These are phyloP conservation scores for Montipora capricornis DNA, from an alignment of 64 coral and sea anemone species.

Conservation along the genomic window DNA sequence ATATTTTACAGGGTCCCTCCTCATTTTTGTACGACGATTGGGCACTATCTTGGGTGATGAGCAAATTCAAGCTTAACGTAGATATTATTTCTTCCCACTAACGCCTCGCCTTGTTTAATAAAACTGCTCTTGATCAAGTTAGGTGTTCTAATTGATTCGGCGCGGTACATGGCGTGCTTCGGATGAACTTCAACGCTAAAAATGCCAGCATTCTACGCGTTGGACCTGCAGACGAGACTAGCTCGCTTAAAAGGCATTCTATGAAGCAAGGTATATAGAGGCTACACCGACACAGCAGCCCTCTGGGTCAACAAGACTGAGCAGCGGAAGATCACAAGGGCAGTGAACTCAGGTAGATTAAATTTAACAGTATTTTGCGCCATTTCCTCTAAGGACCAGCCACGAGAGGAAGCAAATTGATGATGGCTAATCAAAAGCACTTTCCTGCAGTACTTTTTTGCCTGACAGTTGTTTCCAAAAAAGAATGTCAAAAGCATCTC, in stretches of 20 bases:
- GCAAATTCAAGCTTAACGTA: too few species aligned
- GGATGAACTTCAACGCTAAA: neutral
- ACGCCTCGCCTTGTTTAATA: too few species aligned
- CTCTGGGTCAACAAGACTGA: neutral
- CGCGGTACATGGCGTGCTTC: too few species aligned
- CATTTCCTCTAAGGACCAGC: neutral
- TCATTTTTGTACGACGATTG: too few species aligned
- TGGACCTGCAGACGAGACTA: neutral
- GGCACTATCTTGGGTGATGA: too few species aligned
- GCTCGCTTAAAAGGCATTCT: neutral
- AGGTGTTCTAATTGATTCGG: neutral
- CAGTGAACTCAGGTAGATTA: neutral
- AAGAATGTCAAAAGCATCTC: neutral
- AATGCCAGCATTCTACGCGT: conserved; percentile 2
- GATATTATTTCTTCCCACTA: too few species aligned
- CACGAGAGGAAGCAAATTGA: neutral
- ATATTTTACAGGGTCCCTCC: too few species aligned
- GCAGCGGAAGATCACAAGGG: neutral
- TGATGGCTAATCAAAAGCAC: neutral
- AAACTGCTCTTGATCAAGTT: too few species aligned
- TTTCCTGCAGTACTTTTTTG: neutral
- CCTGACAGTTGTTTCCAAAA: neutral
- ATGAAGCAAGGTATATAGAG: neutral
- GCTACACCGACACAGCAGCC: neutral
- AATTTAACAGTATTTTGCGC: neutral